phyloP scores from a whole-genome alignment of 2,888 invertebrate genomes.

The Ceramica pisi region DNA sequence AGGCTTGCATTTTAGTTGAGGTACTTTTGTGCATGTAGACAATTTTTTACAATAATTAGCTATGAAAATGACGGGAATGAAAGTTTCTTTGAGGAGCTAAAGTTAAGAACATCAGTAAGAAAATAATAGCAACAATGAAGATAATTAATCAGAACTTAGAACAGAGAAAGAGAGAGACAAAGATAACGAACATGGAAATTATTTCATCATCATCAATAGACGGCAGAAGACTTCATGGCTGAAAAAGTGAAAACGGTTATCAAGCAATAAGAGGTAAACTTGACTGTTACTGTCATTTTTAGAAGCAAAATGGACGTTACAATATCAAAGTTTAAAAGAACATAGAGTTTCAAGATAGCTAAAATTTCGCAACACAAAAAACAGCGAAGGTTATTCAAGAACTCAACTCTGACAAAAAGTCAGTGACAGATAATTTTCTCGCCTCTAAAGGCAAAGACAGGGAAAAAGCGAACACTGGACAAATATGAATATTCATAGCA shows the following conservation, averaged over 20 bases:
- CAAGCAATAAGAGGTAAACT: neutral
- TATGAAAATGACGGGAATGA: neutral
- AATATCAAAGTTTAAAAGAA: neutral
- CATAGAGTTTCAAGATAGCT: neutral
- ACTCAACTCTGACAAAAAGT: neutral
- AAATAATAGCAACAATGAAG: neutral
- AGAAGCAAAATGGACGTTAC: neutral
- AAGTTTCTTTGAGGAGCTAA: neutral
- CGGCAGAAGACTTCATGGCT: neutral
- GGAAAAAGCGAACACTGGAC: conserved; percentile 16
- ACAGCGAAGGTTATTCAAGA: conserved; percentile 7
- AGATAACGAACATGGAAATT: neutral
- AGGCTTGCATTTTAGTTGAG: neutral
- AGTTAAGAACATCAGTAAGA: neutral
- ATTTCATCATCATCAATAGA: neutral
- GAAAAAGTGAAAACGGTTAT: neutral
- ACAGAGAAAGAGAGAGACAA: too few species aligned
- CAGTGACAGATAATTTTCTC: conserved; percentile 2
- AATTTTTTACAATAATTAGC: neutral
- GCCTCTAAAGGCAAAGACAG: conserved; percentile 4
- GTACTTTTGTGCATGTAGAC: too few species aligned
- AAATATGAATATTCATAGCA: conserved; percentile 42
- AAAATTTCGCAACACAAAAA: neutral
- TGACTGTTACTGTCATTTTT: neutral
- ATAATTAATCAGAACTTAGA: neutral